Conservation (phyloP, 2,888 invertebrate genomes). For the Microctonus hyperodae region DNA sequence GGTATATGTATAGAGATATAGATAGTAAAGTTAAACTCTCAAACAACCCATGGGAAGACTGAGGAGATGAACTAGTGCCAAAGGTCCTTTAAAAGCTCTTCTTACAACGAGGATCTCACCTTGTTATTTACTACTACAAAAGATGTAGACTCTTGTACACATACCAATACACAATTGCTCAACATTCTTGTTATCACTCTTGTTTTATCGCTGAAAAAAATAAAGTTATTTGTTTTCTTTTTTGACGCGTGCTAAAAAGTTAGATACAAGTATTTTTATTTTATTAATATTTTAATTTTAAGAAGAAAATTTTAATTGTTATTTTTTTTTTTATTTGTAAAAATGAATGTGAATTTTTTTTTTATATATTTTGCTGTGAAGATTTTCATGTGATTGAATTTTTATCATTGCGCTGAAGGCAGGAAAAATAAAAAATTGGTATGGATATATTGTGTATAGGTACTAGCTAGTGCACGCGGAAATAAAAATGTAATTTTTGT, state of each 20-base stretch:
- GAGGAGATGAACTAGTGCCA: slow-evolving; percentile 12
- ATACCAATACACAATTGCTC: background rate
- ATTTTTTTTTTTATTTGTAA: too few relatives aligned
- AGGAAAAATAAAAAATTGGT: background rate
- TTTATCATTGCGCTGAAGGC: too few relatives aligned
- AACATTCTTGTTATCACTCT: slow-evolving; percentile 23
- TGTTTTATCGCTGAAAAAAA: slow-evolving; percentile 26
- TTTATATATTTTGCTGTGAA: too few relatives aligned
- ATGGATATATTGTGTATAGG: too few relatives aligned
- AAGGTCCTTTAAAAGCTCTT: slow-evolving; percentile 30
- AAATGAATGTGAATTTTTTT: too few relatives aligned
- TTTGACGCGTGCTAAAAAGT: background rate
- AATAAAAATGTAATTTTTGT: slow-evolving; percentile 16
- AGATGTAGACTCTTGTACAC: background rate
- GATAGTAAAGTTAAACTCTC: slow-evolving; percentile 3
- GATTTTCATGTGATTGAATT: too few relatives aligned
- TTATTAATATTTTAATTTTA: background rate
- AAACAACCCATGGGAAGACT: slow-evolving; percentile 23
- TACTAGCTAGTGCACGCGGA: background rate
- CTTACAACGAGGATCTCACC: slow-evolving; percentile 21
- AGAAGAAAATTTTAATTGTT: too few relatives aligned
- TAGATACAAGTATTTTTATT: background rate
- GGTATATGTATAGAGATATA: too few relatives aligned
- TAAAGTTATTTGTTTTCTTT: background rate
- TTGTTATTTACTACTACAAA: slow-evolving; percentile 16